Evolutionary conservation across 2,888 invertebrate genomes (phyloP).

Genomic region (Orchestes rusci): DNA sequence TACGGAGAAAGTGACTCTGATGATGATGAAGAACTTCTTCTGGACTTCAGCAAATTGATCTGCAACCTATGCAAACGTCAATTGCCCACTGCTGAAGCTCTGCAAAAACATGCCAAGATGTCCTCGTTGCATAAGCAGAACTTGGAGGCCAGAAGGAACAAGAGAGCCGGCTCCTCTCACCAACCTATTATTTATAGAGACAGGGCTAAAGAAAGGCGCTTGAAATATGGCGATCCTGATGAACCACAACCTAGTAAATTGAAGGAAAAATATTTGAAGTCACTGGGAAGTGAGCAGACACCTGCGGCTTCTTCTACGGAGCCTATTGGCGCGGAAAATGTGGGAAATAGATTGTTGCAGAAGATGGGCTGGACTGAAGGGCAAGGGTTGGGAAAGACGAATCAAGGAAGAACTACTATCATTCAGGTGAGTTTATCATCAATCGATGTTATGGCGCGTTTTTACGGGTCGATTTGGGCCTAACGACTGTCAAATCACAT

Average conservation of each 20-base stretch:
- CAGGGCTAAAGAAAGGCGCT: slow-evolving; percentile 89
- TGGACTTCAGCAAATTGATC: slow-evolving; percentile 85
- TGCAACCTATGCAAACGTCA: slow-evolving; percentile 94
- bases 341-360: slow-evolving; percentile 90
- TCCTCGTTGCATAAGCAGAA: slow-evolving; percentile 94
- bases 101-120: slow-evolving; percentile 84
- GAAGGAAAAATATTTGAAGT: slow-evolving; percentile 65
- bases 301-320: slow-evolving; percentile 54
- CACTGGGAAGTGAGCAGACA: slow-evolving; percentile 45
- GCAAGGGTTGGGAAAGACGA: slow-evolving; percentile 86
- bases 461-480: too few species aligned
- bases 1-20: slow-evolving; percentile 66
- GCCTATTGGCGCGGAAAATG: slow-evolving; percentile 78
- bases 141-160: slow-evolving; percentile 46
- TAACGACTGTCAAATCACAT: too few species aligned
- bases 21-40: slow-evolving; percentile 65
- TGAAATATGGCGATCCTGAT: slow-evolving; percentile 88
- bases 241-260: slow-evolving; percentile 66
- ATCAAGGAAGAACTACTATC: slow-evolving; percentile 89
- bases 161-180: slow-evolving; percentile 28
- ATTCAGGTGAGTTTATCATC: slow-evolving; percentile 78
- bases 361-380: slow-evolving; percentile 99
- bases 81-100: slow-evolving; percentile 81
- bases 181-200: slow-evolving; percentile 68
- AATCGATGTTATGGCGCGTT: too few species aligned